phyloP scores from a whole-genome alignment of 2,888 invertebrate genomes.

The Ormyrus nitidulus region DNA sequence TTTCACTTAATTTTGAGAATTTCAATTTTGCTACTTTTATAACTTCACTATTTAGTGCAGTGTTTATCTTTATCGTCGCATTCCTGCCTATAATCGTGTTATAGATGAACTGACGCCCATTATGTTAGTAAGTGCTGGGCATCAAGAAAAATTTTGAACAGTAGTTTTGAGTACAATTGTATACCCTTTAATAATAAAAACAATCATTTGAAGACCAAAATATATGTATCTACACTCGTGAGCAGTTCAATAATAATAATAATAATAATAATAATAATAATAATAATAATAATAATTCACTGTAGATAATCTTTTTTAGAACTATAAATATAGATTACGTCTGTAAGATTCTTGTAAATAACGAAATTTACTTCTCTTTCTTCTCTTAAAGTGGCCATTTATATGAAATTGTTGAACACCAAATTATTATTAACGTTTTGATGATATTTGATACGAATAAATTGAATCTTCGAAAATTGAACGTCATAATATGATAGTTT shows the following conservation, averaged over 20 bases:
- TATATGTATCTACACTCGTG: not conserved
- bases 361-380: constrained; percentile 22
- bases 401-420: constrained; percentile 51
- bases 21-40: too few species aligned
- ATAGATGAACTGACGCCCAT: too few species aligned
- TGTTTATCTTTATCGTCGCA: too few species aligned
- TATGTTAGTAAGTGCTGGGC: too few species aligned
- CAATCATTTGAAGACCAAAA: constrained; percentile 48
- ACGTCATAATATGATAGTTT: constrained; percentile 39
- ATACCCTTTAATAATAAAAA: constrained; percentile 29
- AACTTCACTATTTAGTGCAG: too few species aligned
- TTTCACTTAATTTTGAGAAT: too few species aligned
- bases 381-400: constrained; percentile 35
- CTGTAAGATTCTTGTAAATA: constrained; percentile 42
- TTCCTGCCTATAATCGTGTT: too few species aligned
- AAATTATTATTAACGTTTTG: constrained; percentile 44
- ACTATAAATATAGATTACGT: not conserved
- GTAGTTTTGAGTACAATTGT: not conserved
- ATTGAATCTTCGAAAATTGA: constrained; percentile 36
- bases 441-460: constrained; percentile 47
- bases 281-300: too few species aligned
- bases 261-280: too few species aligned
- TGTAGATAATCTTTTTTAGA: too few species aligned
- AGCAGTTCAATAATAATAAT: not conserved
- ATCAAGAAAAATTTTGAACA: not conserved